These are phyloP conservation scores for Strongylocentrotus purpuratus DNA, from an alignment of 35 echinoderm and acorn worm genomes.

Conservation along the genomic window DNA sequence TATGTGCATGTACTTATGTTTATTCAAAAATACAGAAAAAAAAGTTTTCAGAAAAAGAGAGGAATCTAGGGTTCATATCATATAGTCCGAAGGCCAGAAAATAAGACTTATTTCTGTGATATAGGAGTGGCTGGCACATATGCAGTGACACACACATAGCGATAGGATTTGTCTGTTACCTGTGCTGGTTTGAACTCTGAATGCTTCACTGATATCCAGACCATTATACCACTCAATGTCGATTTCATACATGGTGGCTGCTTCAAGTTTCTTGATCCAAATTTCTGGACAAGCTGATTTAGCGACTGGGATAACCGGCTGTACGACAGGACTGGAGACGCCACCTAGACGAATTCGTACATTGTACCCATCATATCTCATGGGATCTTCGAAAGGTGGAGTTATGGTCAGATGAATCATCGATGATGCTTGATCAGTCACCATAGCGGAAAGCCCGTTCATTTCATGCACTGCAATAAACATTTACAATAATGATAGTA, in stretches of 20 bases:
- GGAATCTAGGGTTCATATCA: no score
- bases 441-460: not conserved
- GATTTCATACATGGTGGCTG: not conserved
- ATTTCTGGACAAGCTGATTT: conserved; percentile 9
- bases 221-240: not conserved
- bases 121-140: no score
- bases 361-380: conserved; percentile 15
- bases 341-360: not conserved
- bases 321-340: not conserved
- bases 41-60: no score
- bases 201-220: not conserved
- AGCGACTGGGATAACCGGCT: not conserved
- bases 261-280: not conserved
- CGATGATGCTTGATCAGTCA: not conserved
- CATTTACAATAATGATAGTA: not conserved
- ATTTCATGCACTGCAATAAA: not conserved
- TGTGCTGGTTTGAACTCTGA: not conserved
- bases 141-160: no score
- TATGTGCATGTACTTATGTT: no score
- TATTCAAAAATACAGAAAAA: no score
- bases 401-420: not conserved
- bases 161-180: not conserved
- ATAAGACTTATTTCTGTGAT: no score
- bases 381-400: conserved; percentile 20
- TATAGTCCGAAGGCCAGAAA: no score